Evolutionary conservation across 2,113 vertebrate species (phyloP).

Genomic region (Tupaia chinensis): DNA sequence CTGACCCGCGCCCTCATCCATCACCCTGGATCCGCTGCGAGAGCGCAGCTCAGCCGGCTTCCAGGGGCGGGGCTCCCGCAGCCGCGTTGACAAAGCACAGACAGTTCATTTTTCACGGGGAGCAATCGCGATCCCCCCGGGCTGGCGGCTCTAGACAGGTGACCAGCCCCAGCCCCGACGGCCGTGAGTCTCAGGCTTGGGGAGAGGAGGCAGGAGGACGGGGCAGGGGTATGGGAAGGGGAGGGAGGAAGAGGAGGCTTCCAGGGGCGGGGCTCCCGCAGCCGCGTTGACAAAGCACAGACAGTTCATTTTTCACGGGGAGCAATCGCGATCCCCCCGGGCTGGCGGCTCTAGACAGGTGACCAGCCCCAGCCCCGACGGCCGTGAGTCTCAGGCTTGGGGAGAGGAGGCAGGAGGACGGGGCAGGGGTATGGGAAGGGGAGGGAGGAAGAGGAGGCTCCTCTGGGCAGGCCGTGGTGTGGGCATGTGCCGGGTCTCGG

Average conservation of each 20-base stretch:
- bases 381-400: background rate
- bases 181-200: background rate
- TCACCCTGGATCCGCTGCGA: slow-evolving; percentile 91
- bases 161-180: background rate
- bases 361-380: background rate
- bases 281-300: slow-evolving; percentile 71
- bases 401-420: background rate
- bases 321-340: slow-evolving; percentile 8
- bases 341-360: slow-evolving; percentile 64
- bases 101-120: slow-evolving; percentile 47
- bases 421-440: background rate
- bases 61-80: background rate
- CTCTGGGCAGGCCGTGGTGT: background rate
- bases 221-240: background rate
- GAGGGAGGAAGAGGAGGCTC: slow-evolving; percentile 52
- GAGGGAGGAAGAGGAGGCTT: background rate
- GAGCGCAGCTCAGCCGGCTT: slow-evolving; percentile 84
- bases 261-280: background rate
- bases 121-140: slow-evolving; percentile 8
- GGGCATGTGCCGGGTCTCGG: background rate
- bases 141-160: slow-evolving; percentile 64
- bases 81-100: slow-evolving; percentile 71
- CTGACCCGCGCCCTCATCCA: slow-evolving; percentile 95
- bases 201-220: background rate
- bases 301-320: slow-evolving; percentile 47